phyloP scores from a whole-genome alignment of 2,113 vertebrate species.

The Labrus mixtus region DNA sequence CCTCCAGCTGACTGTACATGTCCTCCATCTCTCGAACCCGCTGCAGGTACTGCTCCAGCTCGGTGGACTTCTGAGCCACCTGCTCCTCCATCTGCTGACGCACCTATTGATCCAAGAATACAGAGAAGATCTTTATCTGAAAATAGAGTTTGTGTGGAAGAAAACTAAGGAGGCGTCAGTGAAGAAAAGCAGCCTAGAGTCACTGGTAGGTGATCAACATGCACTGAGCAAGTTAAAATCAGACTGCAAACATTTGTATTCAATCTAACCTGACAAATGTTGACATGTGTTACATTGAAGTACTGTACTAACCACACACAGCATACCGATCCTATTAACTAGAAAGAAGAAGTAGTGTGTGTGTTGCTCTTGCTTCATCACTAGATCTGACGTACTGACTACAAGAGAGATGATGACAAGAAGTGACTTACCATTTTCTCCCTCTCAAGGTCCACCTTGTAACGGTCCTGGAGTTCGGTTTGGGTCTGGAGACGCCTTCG shows the following conservation, averaged over 20 bases:
- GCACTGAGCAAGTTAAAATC: too few relatives aligned
- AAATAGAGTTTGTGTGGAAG: too few relatives aligned
- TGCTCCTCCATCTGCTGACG: conserved; percentile 96
- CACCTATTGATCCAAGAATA: conserved; percentile 80
- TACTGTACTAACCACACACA: neutral
- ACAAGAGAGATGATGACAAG: too few relatives aligned
- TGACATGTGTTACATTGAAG: too few relatives aligned
- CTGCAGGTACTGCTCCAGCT: conserved; percentile 95
- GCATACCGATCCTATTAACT: accelerated
- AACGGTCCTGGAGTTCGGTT: conserved; percentile 92
- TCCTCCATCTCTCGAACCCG: conserved; percentile 93
- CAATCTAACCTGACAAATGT: neutral
- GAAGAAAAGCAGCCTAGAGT: too few relatives aligned
- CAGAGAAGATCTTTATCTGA: too few relatives aligned
- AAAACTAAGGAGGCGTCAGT: too few relatives aligned
- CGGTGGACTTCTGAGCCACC: conserved; percentile 94
- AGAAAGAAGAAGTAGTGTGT: conserved; percentile 13
- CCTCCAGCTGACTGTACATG: conserved; percentile 93
- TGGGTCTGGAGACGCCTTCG: conserved; percentile 91
- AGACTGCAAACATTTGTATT: neutral
- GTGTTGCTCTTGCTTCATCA: neutral
- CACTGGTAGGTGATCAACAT: too few relatives aligned
- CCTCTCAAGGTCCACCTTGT: conserved; percentile 91
- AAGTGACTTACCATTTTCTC: conserved; percentile 88
- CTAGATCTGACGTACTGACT: neutral